Evolutionary conservation across 2,113 vertebrate species (phyloP).

Genomic region (Acrocephalus arundinaceus): DNA sequence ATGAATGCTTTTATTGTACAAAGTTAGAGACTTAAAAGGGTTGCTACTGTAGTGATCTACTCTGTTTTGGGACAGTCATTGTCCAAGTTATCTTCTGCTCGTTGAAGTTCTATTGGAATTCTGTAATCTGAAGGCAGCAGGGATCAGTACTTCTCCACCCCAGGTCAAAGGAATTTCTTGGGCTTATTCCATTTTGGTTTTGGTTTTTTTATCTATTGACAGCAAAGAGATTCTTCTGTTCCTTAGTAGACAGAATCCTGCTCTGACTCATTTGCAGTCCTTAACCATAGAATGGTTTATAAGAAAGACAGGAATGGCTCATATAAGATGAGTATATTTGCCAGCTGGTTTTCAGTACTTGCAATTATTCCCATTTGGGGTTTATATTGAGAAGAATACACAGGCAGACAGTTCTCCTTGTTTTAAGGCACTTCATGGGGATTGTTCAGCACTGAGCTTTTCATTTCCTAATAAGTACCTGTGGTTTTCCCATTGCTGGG

Average conservation of each 20-base stretch:
- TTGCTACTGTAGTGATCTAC: neutral
- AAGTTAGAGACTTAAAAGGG: neutral
- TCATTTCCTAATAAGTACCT: neutral
- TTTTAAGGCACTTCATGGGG: neutral
- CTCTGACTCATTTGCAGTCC: neutral
- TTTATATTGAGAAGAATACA: neutral
- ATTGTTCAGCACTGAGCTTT: neutral
- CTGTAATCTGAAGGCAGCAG: neutral
- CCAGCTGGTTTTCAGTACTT: neutral
- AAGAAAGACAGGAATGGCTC: neutral
- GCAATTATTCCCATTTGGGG: neutral
- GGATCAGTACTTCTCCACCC: neutral
- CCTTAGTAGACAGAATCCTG: neutral
- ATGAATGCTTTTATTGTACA: neutral
- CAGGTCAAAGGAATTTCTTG: neutral
- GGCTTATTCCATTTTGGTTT: neutral
- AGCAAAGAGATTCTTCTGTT: neutral
- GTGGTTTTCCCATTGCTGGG: neutral
- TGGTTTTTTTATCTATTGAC: neutral
- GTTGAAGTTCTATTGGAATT: neutral
- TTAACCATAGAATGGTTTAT: neutral
- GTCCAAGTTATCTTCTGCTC: neutral
- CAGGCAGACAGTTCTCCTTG: neutral
- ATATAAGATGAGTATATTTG: neutral
- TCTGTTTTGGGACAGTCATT: neutral